Base-by-base conservation (phyloP, 2,888 invertebrate species). In the Rutpela maculata region DNA sequence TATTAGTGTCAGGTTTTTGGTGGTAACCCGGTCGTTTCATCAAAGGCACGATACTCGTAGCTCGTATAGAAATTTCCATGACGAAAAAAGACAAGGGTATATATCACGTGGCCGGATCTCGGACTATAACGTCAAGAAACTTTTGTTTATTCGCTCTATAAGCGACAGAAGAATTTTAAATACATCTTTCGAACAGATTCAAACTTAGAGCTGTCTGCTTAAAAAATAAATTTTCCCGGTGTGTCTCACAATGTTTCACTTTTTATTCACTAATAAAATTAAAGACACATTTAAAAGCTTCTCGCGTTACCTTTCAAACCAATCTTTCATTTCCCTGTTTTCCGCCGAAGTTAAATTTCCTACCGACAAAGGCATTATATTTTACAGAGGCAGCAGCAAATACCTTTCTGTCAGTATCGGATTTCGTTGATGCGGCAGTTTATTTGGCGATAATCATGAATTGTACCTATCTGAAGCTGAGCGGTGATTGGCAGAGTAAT, bases 401-500 rank as follows among this genome's bases (percentile, higher is more conserved):
- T 79, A 77, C 72, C 77, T 67, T 57, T 66, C 74, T 75, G 77
- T 77, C 78, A 77, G 77, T 74, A 77, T 78, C 76, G 80, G 78
- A 80, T 78, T 79, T 79, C 80, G 76, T 68, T 78, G 72, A 78
- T 72, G 77, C 71, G 66, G 62, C 65, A 38, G 69, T 77, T 81
- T 80, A 80, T 81, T 75, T 73, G 78, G 79, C 76, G 80, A 82
- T 82, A 80, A 82, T 82, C 82, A 69, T 75, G 81, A 76, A 76
- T 74, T 68, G 68, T 63, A 75, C 71, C 70, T 59, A 80, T 73
- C 72, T 72, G 65, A 35, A 26, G 69, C 73, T 12, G 72, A 63
- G 63, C 81, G 80, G 84, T 89, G 88, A 89, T 89, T 89, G 88
- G 88, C 88, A 88, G 88, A 88, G 88, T 89, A 89, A 89, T 89